Evolutionary conservation across 2,888 invertebrate genomes (phyloP).

Genomic region (Rutpela maculata): DNA sequence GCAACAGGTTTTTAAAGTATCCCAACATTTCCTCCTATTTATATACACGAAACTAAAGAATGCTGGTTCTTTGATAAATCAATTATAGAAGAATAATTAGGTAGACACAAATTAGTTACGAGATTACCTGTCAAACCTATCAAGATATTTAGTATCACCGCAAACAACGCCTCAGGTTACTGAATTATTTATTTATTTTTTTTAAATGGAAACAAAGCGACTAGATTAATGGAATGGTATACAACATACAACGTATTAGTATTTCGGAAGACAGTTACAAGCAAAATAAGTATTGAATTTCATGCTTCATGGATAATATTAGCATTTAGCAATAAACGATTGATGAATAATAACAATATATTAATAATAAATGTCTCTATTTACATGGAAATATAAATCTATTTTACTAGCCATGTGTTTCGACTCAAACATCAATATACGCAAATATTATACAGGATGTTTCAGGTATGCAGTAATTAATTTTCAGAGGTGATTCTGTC

Average conservation of each 20-base stretch:
- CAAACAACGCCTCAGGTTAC: neutral
- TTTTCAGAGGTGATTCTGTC: too few relatives aligned
- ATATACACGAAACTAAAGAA: neutral
- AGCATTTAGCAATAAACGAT: too few relatives aligned
- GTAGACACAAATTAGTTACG: conserved; percentile 10
- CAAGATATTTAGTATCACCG: neutral
- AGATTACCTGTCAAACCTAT: conserved; percentile 4
- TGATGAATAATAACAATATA: too few relatives aligned
- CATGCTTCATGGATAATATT: too few relatives aligned
- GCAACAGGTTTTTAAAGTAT: neutral
- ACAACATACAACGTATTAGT: too few relatives aligned
- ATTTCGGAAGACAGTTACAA: neutral
- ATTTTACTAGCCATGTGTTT: too few relatives aligned
- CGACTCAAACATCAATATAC: too few relatives aligned
- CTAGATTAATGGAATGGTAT: neutral
- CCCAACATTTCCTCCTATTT: neutral
- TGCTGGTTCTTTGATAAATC: neutral
- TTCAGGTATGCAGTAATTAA: too few relatives aligned
- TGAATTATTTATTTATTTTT: neutral
- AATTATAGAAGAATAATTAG: conserved; percentile 1
- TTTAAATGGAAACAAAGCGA: neutral
- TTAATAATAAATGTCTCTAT: too few relatives aligned
- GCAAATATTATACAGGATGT: too few relatives aligned
- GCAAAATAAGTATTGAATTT: too few relatives aligned
- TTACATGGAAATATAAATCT: too few relatives aligned